These are phyloP conservation scores for Epinephelus coioides DNA, from an alignment of 2,797 vertebrate genomes.

Conservation along the genomic window DNA sequence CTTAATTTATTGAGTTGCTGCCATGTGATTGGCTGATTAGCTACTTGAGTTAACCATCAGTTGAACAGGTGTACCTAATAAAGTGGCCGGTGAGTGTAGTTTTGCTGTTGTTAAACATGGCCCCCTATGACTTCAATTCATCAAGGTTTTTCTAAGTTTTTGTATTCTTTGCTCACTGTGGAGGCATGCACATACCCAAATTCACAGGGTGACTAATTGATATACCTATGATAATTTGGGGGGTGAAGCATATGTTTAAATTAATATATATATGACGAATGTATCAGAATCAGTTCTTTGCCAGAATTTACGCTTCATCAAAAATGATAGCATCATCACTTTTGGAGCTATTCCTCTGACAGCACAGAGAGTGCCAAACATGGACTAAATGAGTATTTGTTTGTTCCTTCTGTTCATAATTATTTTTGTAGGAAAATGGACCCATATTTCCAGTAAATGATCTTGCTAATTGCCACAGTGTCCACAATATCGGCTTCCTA, in stretches of 20 bases:
- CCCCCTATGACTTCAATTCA: too few relatives aligned
- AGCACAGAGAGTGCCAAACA: neutral
- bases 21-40: too few relatives aligned
- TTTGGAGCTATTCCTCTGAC: slow-evolving; percentile 4
- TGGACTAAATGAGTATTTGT: slow-evolving; percentile 22
- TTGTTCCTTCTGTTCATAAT: slow-evolving; percentile 22
- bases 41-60: too few relatives aligned
- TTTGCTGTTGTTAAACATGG: too few relatives aligned
- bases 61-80: too few relatives aligned
- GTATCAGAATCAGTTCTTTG: neutral
- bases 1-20: too few relatives aligned
- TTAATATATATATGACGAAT: neutral
- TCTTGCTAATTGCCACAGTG: slow-evolving; percentile 37
- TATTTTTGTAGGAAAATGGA: slow-evolving; percentile 30
- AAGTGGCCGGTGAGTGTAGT: too few relatives aligned
- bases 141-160: too few relatives aligned
- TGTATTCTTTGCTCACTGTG: too few relatives aligned
- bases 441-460: slow-evolving; percentile 36
- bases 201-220: too few relatives aligned
- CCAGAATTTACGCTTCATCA: slow-evolving; percentile 9
- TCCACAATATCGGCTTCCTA: slow-evolving; percentile 31
- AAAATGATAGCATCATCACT: neutral
- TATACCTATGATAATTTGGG: too few relatives aligned
- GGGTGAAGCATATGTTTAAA: neutral
- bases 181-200: too few relatives aligned